Evolutionary conservation across 2,888 invertebrate genomes (phyloP), one percentile per base, ranked within the genome.

Genomic region (Panzeria rudis): DNA sequence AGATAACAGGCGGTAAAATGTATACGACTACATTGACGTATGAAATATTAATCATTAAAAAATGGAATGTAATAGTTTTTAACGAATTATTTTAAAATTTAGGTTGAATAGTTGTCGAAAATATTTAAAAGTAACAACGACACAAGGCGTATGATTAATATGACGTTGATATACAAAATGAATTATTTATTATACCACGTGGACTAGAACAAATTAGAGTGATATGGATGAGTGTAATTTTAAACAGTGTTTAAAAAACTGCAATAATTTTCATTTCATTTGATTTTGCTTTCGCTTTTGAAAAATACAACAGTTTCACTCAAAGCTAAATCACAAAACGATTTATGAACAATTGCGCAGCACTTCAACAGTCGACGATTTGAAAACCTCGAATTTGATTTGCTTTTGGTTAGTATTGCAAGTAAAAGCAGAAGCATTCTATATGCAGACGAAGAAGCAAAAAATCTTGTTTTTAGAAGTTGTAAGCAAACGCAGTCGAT

Each of bases 1-100:
- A 81, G 59, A 80, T 80, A 80, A 80, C 56, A 72, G 81, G 81
- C 73, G 81, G 81, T 52, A 68, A 73, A 66, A 68, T 61, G 20
- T 81, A 68, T 64, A 23, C 29, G 62, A 66, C 41, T 32, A 11
- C n/a, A 56, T 20, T 20, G 61, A 61, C 8, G 15, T 69, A 50
- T 72, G 20, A 73, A 56, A 66, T 64, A 72, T 79, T 64, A 72
- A 62, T 79, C 62, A 62, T 52, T 38, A 0, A n/a, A n/a, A 62
- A 79, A 62, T 62, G n/a, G 15, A 61, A 54, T 62, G 61, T 29
- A 38, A 69, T 38, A 77, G 68, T 25, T 50, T 77, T 77, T 44
- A 20, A 35, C n/a, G 25, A 69, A 29, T 59, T 59, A 61, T 35
- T 50, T 15, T n/a, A 13, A 77, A 61, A 78, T 69, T 78, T 69